Conservation (phyloP, 2,113 vertebrate species). For the Chloropsis hardwickii region DNA sequence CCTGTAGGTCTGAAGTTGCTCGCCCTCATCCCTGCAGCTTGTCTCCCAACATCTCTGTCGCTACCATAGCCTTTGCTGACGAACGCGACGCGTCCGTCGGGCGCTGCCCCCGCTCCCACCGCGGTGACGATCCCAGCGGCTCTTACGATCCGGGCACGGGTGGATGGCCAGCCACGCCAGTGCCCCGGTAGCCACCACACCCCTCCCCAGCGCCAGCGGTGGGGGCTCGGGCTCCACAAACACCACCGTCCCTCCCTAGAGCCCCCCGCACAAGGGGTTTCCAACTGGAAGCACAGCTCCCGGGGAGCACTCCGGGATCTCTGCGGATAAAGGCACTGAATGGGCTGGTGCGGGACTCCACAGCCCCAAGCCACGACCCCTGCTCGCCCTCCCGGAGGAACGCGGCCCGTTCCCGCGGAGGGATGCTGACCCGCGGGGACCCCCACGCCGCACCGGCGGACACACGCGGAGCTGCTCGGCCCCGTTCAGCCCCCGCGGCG, state of each 20-base stretch:
- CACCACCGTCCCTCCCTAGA: neutral
- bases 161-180: neutral
- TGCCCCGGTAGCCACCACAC: neutral
- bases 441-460: neutral
- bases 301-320: neutral
- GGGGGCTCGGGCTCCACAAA: neutral
- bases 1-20: neutral
- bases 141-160: neutral
- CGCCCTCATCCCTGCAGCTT: neutral
- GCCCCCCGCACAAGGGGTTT: neutral
- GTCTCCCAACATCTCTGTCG: neutral
- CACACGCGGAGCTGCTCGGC: neutral
- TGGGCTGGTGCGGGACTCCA: neutral
- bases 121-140: neutral
- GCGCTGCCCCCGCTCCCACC: neutral
- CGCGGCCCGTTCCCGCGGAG: neutral
- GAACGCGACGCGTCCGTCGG: neutral
- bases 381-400: neutral
- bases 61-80: neutral
- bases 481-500: neutral
- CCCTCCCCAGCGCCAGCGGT: accelerated
- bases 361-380: neutral
- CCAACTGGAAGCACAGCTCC: neutral
- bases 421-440: neutral
- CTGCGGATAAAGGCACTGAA: neutral